Evolutionary conservation across 2,797 vertebrate species (phyloP).

Genomic region (Liparis tanakae): DNA sequence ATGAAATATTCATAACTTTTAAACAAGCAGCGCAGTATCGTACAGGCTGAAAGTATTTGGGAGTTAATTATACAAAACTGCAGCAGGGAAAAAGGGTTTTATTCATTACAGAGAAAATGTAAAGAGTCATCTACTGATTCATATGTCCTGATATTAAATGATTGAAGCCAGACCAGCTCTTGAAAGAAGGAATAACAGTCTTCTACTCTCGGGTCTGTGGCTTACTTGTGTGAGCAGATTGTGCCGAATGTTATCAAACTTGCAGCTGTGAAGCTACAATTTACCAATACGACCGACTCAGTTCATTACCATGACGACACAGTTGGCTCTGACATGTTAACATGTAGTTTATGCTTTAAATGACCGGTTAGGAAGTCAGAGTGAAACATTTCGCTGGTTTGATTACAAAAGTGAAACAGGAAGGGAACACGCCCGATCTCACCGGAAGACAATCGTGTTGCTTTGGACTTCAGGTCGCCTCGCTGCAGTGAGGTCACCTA

Average conservation of each 20-base stretch:
- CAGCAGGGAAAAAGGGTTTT: constrained; percentile 7
- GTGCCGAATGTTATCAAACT: neutral
- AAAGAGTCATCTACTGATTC: neutral
- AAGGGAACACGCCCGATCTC: neutral
- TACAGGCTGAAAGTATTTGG: constrained; percentile 14
- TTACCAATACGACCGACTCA: neutral
- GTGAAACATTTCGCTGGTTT: neutral
- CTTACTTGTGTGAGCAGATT: neutral
- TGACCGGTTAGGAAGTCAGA: neutral
- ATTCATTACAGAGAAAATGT: neutral
- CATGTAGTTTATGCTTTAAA: neutral
- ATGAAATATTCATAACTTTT: constrained; percentile 32
- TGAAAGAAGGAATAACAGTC: neutral
- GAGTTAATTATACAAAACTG: constrained; percentile 14
- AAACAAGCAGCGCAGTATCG: constrained; percentile 1
- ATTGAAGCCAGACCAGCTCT: neutral
- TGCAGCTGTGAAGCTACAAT: neutral
- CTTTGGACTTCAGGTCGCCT: neutral
- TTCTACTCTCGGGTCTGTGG: neutral
- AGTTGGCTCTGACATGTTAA: neutral
- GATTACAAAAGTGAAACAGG: neutral
- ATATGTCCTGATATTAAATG: neutral
- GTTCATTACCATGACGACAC: neutral
- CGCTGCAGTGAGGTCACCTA: neutral
- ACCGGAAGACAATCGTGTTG: neutral